Base-by-base conservation (phyloP, 30 jellyfish, hydroid and myxozoan genomes). In the Euphysa ruthae region DNA sequence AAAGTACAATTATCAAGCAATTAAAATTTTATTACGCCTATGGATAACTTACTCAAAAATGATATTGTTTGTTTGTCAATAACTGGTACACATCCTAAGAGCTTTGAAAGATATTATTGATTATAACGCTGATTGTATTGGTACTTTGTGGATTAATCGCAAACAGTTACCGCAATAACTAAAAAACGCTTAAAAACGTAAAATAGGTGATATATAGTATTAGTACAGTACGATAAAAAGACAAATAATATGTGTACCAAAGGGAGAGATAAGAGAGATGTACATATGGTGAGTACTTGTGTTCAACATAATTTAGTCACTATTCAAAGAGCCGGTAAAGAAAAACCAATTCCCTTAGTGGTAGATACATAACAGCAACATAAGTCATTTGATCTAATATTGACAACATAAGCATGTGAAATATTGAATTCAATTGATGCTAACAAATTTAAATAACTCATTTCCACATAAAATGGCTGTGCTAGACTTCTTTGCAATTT, bases 201-300 rank as follows among this genome's bases (percentile, higher is more conserved):
- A 38, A 38, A 38, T n/a, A 8, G 52, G 52, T 38, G 52, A 38
- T 38, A 38, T 38, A 8, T 38, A n/a, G n/a, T n/a, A n/a, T n/a
- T n/a, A n/a, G n/a, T 38, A 38, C n/a, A n/a, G 65, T 52, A 52
- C 65, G 65, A 7, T 52, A n/a, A n/a, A n/a, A n/a, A n/a, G n/a
- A 52, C 65, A 10, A 20, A 20, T 15, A 52, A 8, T 8, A 52
- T 52, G 33, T 52, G 31, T 52, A 10, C 65, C 32, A 15, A 52
- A 52, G 10, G 31, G 65, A 15, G 31, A 52, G 31, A 52, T 52
- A 52, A 52, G 19, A 52, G 32, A 52, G 65, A 20, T 52, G 65
- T 52, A 10, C 65, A 52, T 52, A 52, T 52, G 31, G 8, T 52
- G 31, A 10, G 35, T 52, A 52, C 65, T 20, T 52, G 65, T 52